A percentile compares a stretch with the other conserved stretches of the same genome.
These are phyloP conservation scores for Phalacrocorax brasilianus DNA, from an alignment of 2,113 vertebrate species.

Conservation along the genomic window DNA sequence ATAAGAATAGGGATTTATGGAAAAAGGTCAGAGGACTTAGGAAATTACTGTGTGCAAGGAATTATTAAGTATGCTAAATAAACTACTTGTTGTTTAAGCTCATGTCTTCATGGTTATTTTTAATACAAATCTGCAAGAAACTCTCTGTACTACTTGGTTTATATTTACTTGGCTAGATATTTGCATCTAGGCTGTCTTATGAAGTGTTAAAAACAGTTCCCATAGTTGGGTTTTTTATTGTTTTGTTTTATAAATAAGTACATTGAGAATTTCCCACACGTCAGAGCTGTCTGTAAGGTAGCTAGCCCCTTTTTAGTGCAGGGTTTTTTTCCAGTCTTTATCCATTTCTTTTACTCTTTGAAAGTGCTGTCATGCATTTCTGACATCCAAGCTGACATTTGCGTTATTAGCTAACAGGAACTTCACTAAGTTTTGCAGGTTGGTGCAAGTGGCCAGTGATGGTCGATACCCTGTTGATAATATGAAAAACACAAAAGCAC, in stretches of 20 bases:
- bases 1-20: not conserved
- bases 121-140: not conserved
- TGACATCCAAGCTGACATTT: not conserved
- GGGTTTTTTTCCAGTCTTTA: not conserved
- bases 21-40: not conserved
- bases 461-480: not conserved
- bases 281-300: not conserved
- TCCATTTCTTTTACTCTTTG: not conserved
- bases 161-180: not conserved
- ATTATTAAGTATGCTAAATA: slow-evolving; percentile 19
- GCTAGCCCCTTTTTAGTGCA: not conserved
- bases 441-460: not conserved
- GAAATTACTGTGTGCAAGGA: not conserved
- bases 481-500: not conserved
- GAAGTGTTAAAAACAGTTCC: not conserved
- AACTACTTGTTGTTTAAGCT: slow-evolving; percentile 48
- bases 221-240: not conserved
- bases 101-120: slow-evolving; percentile 19
- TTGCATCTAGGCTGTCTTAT: not conserved
- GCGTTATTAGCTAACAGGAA: not conserved
- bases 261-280: not conserved
- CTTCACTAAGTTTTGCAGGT: not conserved
- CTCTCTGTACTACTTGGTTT: not conserved
- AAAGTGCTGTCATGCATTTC: not conserved
- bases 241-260: not conserved